Conservation (phyloP, 2,888 invertebrate species). For the Melieria crassipennis region DNA sequence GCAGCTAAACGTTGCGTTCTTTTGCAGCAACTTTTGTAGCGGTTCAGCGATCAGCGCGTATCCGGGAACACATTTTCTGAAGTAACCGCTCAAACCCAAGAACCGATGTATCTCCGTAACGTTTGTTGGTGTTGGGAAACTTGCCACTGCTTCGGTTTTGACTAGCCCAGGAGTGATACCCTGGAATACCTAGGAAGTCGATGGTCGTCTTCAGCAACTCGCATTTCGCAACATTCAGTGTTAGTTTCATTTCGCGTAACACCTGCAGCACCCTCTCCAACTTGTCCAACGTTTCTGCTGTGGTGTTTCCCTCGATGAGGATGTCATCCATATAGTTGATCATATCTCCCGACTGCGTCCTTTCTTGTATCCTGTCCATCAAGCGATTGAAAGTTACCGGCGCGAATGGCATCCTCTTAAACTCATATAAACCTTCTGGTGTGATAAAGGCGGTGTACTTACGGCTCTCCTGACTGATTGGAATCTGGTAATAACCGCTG, state of each 20-base stretch:
- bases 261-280: not conserved
- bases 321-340: slow-evolving; percentile 3
- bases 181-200: not conserved
- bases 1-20: slow-evolving; percentile 8
- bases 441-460: slow-evolving; percentile 38
- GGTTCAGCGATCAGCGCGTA: too few relatives aligned
- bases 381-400: slow-evolving; percentile 34
- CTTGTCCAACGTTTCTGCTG: slow-evolving; percentile 14
- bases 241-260: not conserved
- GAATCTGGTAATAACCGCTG: slow-evolving; percentile 8
- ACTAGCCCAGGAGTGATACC: slow-evolving; percentile 21
- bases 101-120: slow-evolving; percentile 19
- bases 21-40: not conserved
- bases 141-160: slow-evolving; percentile 17
- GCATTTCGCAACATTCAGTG: slow-evolving; percentile 14
- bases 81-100: not conserved
- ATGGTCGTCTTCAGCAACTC: not conserved
- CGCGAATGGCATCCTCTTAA: too few relatives aligned
- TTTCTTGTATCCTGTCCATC: slow-evolving; percentile 30
- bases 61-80: too few relatives aligned
- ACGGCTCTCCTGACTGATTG: slow-evolving; percentile 16
- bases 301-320: slow-evolving; percentile 5
- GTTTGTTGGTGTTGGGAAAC: slow-evolving; percentile 22
- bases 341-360: slow-evolving; percentile 29
- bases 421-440: slow-evolving; percentile 35